phyloP scores from a whole-genome alignment of 2,113 vertebrate species.

The Bubo bubo region DNA sequence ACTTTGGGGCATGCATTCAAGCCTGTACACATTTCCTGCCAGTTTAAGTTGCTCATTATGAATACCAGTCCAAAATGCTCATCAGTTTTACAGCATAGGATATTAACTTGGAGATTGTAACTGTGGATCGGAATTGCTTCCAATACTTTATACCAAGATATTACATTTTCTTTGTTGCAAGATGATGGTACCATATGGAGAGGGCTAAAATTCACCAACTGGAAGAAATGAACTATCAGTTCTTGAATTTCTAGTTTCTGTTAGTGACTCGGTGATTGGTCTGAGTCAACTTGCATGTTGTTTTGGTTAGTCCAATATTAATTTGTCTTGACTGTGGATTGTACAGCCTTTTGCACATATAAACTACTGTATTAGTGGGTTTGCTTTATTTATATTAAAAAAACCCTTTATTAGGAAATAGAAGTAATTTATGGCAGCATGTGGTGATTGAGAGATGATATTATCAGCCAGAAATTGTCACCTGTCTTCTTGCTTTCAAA shows the following conservation, averaged over 20 bases:
- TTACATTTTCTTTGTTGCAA: not conserved
- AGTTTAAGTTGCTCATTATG: not conserved
- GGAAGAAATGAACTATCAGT: not conserved
- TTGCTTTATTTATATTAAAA: not conserved
- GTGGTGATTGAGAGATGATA: not conserved
- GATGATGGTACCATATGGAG: not conserved
- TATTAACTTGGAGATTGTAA: not conserved
- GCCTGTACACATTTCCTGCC: not conserved
- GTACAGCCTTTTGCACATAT: not conserved
- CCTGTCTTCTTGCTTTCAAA: constrained; percentile 1
- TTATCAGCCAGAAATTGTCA: constrained; percentile 8
- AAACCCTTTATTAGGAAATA: not conserved
- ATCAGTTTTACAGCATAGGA: not conserved
- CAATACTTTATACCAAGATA: not conserved
- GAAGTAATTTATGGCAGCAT: not conserved
- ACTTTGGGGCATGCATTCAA: not conserved
- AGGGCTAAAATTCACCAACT: not conserved
- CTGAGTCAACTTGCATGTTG: not conserved
- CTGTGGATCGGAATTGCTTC: not conserved
- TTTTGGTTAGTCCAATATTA: not conserved
- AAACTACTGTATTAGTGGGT: not conserved
- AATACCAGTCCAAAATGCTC: not conserved
- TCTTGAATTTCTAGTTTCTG: not conserved
- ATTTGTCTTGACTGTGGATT: not conserved
- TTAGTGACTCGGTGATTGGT: not conserved